phyloP scores from a whole-genome alignment of 2,797 vertebrate species.

The Onychomys leucogaster region DNA sequence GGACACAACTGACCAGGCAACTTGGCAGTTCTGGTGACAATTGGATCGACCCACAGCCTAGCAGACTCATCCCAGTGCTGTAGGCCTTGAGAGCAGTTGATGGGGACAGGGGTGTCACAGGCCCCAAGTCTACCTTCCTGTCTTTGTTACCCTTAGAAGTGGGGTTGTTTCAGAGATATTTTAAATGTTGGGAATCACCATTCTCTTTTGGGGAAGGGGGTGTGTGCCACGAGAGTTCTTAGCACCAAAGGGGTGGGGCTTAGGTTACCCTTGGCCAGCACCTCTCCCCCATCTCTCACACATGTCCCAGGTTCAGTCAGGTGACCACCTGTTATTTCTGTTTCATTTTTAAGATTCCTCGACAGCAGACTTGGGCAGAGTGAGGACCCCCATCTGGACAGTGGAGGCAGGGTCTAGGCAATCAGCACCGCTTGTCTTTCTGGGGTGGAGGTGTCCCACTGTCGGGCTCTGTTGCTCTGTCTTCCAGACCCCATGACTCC shows the following conservation, averaged over 20 bases:
- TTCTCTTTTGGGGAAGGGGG: background rate
- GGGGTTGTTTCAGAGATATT: slow-evolving; percentile 39
- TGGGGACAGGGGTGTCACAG: background rate
- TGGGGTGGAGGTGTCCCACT: background rate
- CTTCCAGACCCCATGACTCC: background rate
- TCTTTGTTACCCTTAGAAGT: slow-evolving; percentile 36
- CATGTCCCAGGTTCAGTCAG: slow-evolving; percentile 19
- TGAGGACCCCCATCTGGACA: background rate
- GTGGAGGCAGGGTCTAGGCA: background rate
- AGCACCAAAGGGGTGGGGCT: background rate
- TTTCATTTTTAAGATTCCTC: slow-evolving; percentile 50
- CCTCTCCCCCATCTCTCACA: background rate
- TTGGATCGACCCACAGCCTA: background rate
- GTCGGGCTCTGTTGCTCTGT: background rate
- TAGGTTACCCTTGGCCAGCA: slow-evolving; percentile 2
- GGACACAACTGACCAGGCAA: slow-evolving; percentile 36
- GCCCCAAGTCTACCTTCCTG: slow-evolving; percentile 2
- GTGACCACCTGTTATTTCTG: slow-evolving; percentile 57
- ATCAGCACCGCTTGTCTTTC: background rate
- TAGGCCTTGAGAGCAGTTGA: background rate
- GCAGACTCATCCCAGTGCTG: background rate
- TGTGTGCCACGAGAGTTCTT: background rate
- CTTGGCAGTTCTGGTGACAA: background rate
- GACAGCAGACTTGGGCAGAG: slow-evolving; percentile 14
- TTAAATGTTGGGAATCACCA: slow-evolving; percentile 24